These are phyloP conservation scores for Yponomeuta cagnagella DNA, from an alignment of 2,888 invertebrate genomes.

Conservation along the genomic window DNA sequence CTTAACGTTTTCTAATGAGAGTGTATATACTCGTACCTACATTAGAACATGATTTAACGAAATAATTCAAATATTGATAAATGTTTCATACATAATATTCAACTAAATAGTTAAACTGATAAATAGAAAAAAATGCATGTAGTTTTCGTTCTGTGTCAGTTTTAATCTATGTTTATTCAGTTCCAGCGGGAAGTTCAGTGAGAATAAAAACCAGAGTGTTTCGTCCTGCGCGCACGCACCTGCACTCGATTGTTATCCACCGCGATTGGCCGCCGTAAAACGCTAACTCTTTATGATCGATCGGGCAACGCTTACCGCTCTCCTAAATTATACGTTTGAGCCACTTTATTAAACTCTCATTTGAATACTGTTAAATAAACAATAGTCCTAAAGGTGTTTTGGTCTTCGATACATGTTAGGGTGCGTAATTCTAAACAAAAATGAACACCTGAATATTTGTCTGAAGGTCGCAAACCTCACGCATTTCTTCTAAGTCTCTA, in stretches of 20 bases:
- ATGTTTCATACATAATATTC: too few relatives aligned
- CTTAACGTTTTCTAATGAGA: too few relatives aligned
- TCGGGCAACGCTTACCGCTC: conserved; percentile 30
- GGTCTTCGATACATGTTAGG: not conserved
- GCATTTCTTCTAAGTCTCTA: too few relatives aligned
- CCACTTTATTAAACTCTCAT: conserved; percentile 24
- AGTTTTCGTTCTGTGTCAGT: not conserved
- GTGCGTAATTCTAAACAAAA: not conserved
- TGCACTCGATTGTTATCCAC: conserved; percentile 40
- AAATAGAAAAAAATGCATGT: too few relatives aligned
- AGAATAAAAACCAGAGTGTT: not conserved
- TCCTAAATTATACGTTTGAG: conserved; percentile 24
- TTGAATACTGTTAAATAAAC: conserved; percentile 21
- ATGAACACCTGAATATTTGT: too few relatives aligned
- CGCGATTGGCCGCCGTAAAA: conserved; percentile 33
- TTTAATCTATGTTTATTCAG: not conserved
- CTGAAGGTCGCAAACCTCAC: too few relatives aligned
- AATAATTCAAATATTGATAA: too few relatives aligned
- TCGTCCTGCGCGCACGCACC: conserved; percentile 31
- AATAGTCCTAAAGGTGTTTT: conserved; percentile 18
- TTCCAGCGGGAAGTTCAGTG: not conserved
- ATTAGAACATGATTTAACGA: too few relatives aligned
- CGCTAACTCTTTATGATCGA: conserved; percentile 37
- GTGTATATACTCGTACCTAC: too few relatives aligned
- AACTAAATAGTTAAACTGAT: too few relatives aligned